Base-by-base conservation (phyloP, 2,888 invertebrate species). In the Phengaris alcon region DNA sequence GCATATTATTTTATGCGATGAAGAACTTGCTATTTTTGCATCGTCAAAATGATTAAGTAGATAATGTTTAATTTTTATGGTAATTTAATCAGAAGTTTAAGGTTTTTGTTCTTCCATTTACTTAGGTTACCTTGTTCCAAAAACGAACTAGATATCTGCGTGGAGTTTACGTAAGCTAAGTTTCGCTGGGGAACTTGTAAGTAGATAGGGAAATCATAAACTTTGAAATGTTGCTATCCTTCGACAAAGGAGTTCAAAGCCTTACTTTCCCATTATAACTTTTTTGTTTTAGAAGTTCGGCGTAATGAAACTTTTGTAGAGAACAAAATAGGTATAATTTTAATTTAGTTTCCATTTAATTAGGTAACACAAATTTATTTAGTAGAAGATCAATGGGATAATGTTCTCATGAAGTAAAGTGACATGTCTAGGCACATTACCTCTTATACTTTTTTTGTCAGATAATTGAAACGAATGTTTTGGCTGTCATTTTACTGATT, bases 241-340 rank as follows among this genome's bases (percentile, higher is more conserved):
- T 52, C 52, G 54, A 72, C 72, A 72, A 72, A 54, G 54, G 54
- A 72, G 72, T 72, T 54, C 54, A 54, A 54, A 72, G 35, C 51
- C 15, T 54, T 35, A 52, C 52, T 22, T 72, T 72, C 72, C 54
- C 72, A 72, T 72, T 72, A 72, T 22, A 54, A 72, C 52, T 72
- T 72, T 22, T 52, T 52, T 72, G 72, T 72, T 72, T 72, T 54
- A 52, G 51, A 52, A 70, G 35, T 35, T 35, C 13, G 8, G 54
- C 52, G 72, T 72, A 54, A 72, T 35, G 52, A 51, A 72, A 72
- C 72, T 54, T 72, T 52, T 22, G 54, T 22, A 22, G 22, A 22
- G 22, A 22, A 22, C 0, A 22, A 22, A 13, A 52, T 54, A 54
- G 35, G 35, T 64, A 64, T 35, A 22, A 35, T 10, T 15, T 59